These are phyloP conservation scores for Phrynosoma platyrhinos DNA, from an alignment of 2,113 vertebrate species.

Conservation along the genomic window DNA sequence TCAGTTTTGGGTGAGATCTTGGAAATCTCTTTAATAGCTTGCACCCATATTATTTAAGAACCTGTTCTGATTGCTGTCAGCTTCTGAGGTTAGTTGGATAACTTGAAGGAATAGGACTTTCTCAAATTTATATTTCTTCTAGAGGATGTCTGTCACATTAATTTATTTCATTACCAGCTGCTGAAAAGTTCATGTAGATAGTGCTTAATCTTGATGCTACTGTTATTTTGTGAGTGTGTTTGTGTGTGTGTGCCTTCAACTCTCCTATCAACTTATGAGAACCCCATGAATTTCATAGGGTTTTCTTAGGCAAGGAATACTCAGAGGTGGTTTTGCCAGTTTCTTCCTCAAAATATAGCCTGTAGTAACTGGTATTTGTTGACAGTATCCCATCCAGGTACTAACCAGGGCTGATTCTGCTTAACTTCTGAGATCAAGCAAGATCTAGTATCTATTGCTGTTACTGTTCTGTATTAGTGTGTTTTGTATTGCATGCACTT, in stretches of 20 bases:
- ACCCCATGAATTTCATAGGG: too few relatives aligned
- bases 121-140: neutral
- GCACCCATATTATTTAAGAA: too few relatives aligned
- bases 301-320: too few relatives aligned
- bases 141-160: neutral
- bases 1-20: neutral
- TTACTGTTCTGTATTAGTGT: neutral
- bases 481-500: neutral
- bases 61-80: neutral
- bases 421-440: too few relatives aligned
- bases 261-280: too few relatives aligned
- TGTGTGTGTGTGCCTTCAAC: neutral
- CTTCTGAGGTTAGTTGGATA: neutral
- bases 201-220: neutral
- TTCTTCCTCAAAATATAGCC: too few relatives aligned
- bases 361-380: too few relatives aligned
- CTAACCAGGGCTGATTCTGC: too few relatives aligned
- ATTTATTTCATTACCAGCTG: neutral
- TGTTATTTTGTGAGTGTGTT: neutral
- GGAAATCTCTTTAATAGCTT: neutral
- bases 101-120: neutral
- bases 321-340: too few relatives aligned
- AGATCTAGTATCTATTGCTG: too few relatives aligned
- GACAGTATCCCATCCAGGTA: too few relatives aligned
- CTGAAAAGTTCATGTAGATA: neutral